Evolutionary conservation across 2,888 invertebrate species (phyloP).

Genomic region (Hoplodrina ambigua): DNA sequence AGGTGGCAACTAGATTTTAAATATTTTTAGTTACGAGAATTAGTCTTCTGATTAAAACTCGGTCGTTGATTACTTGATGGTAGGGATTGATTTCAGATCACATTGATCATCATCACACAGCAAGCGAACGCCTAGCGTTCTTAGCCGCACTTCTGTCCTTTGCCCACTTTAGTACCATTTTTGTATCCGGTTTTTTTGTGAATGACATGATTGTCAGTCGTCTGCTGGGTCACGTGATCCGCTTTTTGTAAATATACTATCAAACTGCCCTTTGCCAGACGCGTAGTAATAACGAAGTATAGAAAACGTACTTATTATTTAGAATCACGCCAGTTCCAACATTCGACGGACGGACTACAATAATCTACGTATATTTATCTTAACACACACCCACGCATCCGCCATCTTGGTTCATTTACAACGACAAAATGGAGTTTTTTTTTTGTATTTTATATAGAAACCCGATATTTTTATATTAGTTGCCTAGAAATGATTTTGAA

Average conservation of each 20-base stretch:
- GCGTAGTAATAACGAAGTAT: constrained; percentile 24
- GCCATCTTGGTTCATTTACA: constrained; percentile 27
- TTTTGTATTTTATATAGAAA: constrained; percentile 34
- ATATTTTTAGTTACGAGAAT: no score
- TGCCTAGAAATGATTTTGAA: constrained; percentile 27
- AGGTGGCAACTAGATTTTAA: no score
- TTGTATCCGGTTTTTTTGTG: no score
- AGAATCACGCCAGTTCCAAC: constrained; percentile 47
- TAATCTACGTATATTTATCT: constrained; percentile 68
- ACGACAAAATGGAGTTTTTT: constrained; percentile 18
- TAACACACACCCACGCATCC: constrained; percentile 40
- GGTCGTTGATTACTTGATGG: no score
- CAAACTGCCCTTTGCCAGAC: constrained; percentile 17
- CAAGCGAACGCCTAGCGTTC: no score
- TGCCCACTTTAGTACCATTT: no score
- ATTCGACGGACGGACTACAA: constrained; percentile 78
- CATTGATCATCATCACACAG: no score
- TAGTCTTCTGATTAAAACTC: no score
- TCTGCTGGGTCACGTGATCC: neutral
- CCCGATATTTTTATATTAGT: constrained; percentile 34
- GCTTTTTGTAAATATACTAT: neutral
- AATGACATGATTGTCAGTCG: neutral
- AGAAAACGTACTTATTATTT: constrained; percentile 42
- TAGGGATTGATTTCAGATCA: no score
- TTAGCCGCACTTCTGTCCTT: no score